phyloP scores from a whole-genome alignment of 2,113 vertebrate genomes.

The Hiodon alosoides region DNA sequence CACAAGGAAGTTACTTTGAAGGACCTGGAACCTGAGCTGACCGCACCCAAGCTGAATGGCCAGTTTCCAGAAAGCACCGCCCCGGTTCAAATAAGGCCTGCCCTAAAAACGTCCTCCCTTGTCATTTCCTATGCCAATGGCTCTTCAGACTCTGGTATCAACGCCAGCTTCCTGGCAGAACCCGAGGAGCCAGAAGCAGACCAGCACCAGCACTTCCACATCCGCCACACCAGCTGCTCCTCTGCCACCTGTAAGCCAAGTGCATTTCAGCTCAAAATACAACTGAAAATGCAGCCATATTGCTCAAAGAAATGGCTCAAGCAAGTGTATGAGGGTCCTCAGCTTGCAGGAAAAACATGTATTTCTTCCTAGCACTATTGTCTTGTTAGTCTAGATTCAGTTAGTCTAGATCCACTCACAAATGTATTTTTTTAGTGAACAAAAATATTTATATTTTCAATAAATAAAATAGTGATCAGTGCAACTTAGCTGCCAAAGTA shows the following conservation, averaged over 20 bases:
- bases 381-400: no score
- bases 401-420: no score
- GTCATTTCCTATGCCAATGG: constrained; percentile 48
- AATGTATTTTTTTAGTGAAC: no score
- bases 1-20: constrained; percentile 51
- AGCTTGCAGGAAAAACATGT: no score
- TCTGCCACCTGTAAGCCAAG: constrained; percentile 80
- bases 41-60: constrained; percentile 20
- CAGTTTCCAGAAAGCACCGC: constrained; percentile 39
- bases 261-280: neutral
- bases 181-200: constrained; percentile 87
- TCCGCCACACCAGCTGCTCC: constrained; percentile 79
- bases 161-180: constrained; percentile 60
- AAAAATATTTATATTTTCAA: no score
- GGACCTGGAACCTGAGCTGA: constrained; percentile 45
- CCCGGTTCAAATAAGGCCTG: constrained; percentile 17
- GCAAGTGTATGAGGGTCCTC: no score
- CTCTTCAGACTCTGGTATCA: constrained; percentile 51
- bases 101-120: constrained; percentile 23
- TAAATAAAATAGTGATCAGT: neutral
- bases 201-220: constrained; percentile 77
- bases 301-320: no score
- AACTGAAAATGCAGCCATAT: no score
- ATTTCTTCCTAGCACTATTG: no score
- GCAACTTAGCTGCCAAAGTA: neutral